These are phyloP conservation scores for Macrotrachela quadricornifera DNA, from an alignment of 1,140 invertebrate species.

Conservation along the genomic window DNA sequence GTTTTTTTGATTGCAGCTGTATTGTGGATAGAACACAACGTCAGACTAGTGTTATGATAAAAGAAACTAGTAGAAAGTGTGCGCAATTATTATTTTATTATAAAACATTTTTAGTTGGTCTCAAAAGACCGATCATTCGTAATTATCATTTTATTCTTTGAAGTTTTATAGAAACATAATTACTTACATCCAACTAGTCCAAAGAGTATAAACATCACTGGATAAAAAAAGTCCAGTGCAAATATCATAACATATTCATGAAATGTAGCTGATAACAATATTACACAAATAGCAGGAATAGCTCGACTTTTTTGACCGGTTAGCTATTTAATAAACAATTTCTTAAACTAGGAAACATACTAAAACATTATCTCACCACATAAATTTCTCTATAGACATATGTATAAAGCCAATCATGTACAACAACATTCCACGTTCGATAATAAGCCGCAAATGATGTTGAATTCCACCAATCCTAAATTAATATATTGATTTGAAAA, in stretches of 20 bases:
- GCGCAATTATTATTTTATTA: too few species aligned
- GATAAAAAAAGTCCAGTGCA: constrained; percentile 60
- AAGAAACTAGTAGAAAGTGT: too few species aligned
- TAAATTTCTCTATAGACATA: constrained; percentile 72
- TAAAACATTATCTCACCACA: constrained; percentile 26
- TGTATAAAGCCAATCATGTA: constrained; percentile 76
- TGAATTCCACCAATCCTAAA: constrained; percentile 80
- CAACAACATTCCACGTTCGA: constrained; percentile 62
- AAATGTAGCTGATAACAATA: constrained; percentile 43
- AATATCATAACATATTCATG: constrained; percentile 64
- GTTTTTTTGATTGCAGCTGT: too few species aligned
- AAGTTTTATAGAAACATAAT: background rate
- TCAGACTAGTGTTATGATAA: too few species aligned
- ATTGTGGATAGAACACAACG: too few species aligned
- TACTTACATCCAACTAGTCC: constrained; percentile 30
- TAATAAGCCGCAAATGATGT: constrained; percentile 57
- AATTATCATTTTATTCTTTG: too few species aligned
- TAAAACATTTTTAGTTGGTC: too few species aligned
- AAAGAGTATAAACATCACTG: constrained; percentile 47
- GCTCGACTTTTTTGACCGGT: constrained; percentile 12
- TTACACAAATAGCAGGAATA: constrained; percentile 34
- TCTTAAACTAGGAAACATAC: background rate
- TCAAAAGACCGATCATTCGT: too few species aligned
- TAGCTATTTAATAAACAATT: constrained; percentile 1
- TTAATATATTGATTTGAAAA: background rate